Evolutionary conservation across 1,140 invertebrate genomes (phyloP).

Genomic region (Rhizoglyphus robini): DNA sequence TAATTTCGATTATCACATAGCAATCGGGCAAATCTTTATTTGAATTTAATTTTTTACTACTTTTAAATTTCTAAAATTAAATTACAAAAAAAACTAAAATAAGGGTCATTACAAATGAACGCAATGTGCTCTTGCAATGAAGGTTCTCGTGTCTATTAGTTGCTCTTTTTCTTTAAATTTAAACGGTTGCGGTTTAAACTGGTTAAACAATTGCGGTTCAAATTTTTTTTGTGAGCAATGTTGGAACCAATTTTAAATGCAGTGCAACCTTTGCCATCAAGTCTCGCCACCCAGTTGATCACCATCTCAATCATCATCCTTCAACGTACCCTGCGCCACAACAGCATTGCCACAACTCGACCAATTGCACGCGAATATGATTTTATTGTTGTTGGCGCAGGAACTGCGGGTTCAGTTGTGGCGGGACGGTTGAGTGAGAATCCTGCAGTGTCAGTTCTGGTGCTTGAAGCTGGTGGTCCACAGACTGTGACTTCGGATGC

Average conservation of each 20-base stretch:
- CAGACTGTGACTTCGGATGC: constrained; percentile 61
- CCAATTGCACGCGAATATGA: constrained; percentile 21
- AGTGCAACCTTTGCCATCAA: not conserved
- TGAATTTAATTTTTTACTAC: too few relatives aligned
- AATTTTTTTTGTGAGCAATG: too few relatives aligned
- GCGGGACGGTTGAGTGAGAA: constrained; percentile 23
- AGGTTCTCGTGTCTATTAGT: too few relatives aligned
- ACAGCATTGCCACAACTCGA: not conserved
- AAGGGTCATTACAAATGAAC: too few relatives aligned
- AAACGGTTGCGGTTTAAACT: too few relatives aligned
- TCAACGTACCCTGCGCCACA: constrained; percentile 6
- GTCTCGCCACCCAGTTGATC: constrained; percentile 2
- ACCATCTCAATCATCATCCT: constrained; percentile 11
- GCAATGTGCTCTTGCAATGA: too few relatives aligned
- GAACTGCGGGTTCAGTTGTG: constrained; percentile 26
- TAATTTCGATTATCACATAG: too few relatives aligned
- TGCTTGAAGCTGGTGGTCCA: constrained; percentile 50
- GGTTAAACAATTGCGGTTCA: too few relatives aligned
- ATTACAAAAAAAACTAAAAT: too few relatives aligned
- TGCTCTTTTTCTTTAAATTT: too few relatives aligned
- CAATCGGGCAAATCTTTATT: too few relatives aligned
- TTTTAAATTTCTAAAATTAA: too few relatives aligned
- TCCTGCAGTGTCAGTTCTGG: constrained; percentile 37
- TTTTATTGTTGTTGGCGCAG: constrained; percentile 26
- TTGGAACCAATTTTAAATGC: not conserved